These are phyloP conservation scores for Myzus persicae DNA, from an alignment of 1,140 invertebrate genomes.

Conservation along the genomic window DNA sequence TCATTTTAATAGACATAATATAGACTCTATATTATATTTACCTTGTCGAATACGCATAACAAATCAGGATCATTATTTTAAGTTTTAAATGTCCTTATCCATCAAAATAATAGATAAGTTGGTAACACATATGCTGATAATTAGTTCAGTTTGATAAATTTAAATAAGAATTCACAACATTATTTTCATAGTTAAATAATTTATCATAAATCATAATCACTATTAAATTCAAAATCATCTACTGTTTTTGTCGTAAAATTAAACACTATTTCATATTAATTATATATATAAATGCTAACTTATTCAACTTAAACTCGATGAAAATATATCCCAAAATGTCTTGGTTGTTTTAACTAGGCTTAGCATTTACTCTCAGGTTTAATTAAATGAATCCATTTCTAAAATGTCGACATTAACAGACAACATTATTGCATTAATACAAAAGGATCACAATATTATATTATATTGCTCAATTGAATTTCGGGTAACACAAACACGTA, in stretches of 20 bases:
- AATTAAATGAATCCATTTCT: background rate
- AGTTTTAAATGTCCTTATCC: background rate
- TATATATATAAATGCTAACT: background rate
- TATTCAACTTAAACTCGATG: background rate
- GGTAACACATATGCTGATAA: background rate
- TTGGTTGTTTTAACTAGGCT: background rate
- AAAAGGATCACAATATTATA: background rate
- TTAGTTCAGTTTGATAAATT: background rate
- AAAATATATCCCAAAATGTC: background rate
- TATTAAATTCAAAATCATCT: background rate
- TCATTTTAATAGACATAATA: background rate
- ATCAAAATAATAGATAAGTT: background rate
- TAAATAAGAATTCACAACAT: background rate
- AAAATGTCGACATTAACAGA: background rate
- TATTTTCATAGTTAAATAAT: background rate
- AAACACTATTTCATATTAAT: background rate
- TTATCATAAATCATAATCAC: background rate
- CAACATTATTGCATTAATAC: background rate
- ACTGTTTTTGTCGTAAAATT: background rate
- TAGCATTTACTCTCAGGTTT: background rate
- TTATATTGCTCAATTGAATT: background rate
- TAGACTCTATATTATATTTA: background rate
- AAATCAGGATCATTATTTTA: background rate
- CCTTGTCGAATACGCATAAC: background rate
- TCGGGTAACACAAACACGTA: background rate